Base-by-base conservation (phyloP, 1,140 invertebrate species). In the Marisa cornuarietis region DNA sequence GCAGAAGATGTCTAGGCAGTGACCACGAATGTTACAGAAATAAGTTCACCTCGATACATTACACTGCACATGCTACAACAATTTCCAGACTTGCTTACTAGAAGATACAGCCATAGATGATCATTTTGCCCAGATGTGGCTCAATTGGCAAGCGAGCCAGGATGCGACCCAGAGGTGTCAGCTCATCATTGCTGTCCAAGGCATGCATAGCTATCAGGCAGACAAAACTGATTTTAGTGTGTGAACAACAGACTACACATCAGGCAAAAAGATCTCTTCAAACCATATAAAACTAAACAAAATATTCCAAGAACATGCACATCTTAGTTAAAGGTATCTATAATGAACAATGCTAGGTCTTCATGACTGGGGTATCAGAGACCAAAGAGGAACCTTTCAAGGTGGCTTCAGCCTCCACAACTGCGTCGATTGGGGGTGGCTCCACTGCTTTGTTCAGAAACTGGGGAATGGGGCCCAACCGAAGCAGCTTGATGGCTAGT, bases 361-460 rank as follows among this genome's bases (percentile, higher is more conserved):
- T 42, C 31, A 42, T 42, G 31, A 42, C 31, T 42, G 31, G 31
- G 31, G 31, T 58, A 18, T 18, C 16, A 58, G 54, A 58, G 54
- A 18, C 9, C 16, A 58, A 58, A 14, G 54, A 18, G 66, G 68
- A 69, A 92, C 91, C 91, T 87, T 87, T 86, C 0, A 92, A 86
- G 4, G 91, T 81, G 63, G 89, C 90, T 78, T 93, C 92, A 63
- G 92, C 91, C 83, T 93, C 92, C 81, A 92, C 90, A 51, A 93
- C 89, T 79, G 91, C 91, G 86, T 91, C 92, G 65, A 92, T 88
- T 18, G 92, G 92, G 49, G 92, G 92, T 5, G 91, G 91, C 80
- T 93, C 90, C n/a, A 93, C 87, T 49, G 92, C 92, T 76, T 92
- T 92, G 52, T 88, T 87, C 74, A 93, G 82, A 84, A 93, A 93